Evolutionary conservation across 2,113 vertebrate genomes (phyloP).

Genomic region (Chitala chitala): DNA sequence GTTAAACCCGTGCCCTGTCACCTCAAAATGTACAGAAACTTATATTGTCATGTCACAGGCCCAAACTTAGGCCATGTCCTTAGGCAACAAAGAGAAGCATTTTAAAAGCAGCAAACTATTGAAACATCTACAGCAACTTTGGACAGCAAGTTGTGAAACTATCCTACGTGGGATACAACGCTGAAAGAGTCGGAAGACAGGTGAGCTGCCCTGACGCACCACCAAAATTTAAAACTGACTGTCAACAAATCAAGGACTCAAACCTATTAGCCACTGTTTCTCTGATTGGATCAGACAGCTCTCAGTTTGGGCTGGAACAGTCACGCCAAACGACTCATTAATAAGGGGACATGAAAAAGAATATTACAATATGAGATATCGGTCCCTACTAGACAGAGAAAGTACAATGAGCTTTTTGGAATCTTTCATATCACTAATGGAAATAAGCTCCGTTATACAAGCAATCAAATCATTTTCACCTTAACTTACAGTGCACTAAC

Average conservation of each 20-base stretch:
- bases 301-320: not conserved
- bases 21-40: too few relatives aligned
- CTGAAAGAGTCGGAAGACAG: too few relatives aligned
- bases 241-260: not conserved
- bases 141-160: too few relatives aligned
- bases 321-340: not conserved
- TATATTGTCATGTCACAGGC: too few relatives aligned
- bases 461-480: constrained; percentile 14
- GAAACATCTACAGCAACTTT: too few relatives aligned
- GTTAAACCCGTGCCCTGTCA: too few relatives aligned
- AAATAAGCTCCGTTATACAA: not conserved
- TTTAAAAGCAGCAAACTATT: too few relatives aligned
- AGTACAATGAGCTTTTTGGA: not conserved
- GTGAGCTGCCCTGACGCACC: too few relatives aligned
- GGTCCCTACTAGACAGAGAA: not conserved
- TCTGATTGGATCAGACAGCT: not conserved
- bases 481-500: constrained; percentile 11
- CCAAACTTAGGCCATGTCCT: too few relatives aligned
- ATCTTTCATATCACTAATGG: not conserved
- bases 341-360: not conserved
- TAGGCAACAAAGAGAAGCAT: too few relatives aligned
- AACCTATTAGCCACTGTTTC: not conserved
- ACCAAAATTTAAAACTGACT: not conserved
- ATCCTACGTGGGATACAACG: too few relatives aligned
- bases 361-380: not conserved